A percentile compares a stretch with the other conserved stretches of the same genome.
These are phyloP conservation scores for Apteryx owenii DNA, from an alignment of 2,113 vertebrate species.

Conservation along the genomic window DNA sequence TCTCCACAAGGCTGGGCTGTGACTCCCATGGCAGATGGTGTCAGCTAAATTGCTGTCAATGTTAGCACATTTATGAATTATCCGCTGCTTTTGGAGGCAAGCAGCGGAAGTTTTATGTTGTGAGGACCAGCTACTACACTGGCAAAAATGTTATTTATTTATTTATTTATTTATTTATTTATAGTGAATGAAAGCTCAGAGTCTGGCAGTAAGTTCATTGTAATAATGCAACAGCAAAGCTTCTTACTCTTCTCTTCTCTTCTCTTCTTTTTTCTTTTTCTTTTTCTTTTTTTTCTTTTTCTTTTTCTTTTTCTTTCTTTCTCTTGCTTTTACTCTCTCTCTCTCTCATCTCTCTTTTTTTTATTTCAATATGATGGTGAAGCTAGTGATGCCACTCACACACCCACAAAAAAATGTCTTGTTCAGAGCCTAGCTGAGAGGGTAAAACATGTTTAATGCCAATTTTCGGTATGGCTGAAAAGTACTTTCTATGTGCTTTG, in stretches of 20 bases:
- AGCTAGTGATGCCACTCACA: not conserved
- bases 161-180: not conserved
- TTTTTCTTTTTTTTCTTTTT: too few relatives aligned
- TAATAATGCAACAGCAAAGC: not conserved
- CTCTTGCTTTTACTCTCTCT: not conserved
- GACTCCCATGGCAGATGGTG: not conserved
- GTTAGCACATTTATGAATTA: not conserved
- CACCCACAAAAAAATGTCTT: not conserved
- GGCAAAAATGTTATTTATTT: not conserved
- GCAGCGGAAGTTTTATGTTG: not conserved
- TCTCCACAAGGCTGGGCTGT: not conserved
- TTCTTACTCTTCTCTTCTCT: not conserved
- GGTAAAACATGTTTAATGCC: not conserved
- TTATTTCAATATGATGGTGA: not conserved
- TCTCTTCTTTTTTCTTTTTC: too few relatives aligned
- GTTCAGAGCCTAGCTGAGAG: not conserved
- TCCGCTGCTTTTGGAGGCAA: not conserved
- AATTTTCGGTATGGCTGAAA: not conserved
- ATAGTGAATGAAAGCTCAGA: not conserved
- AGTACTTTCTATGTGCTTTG: not conserved
- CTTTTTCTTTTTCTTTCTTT: too few relatives aligned
- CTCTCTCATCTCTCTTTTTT: not conserved
- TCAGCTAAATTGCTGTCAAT: constrained; percentile 19
- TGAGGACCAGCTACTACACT: not conserved
- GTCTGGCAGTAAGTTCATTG: not conserved